Evolutionary conservation across 2,113 vertebrate species (phyloP), one percentile per base, ranked within the genome.

Genomic region (Cyprinodon tularosa): DNA sequence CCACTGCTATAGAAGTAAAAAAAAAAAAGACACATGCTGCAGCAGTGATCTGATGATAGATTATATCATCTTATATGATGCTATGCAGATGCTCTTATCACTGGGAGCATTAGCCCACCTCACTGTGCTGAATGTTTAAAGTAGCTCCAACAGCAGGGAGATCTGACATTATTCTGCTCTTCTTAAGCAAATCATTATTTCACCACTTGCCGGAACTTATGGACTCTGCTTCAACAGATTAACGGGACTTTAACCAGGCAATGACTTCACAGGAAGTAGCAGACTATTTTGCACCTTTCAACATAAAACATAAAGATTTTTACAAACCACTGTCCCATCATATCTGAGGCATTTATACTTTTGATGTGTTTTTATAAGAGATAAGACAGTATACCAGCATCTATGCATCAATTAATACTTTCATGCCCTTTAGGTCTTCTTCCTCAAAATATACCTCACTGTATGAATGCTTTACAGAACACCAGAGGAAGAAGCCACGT

Each of bases 381-480:
- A 57, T 7, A 45, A 45, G 50, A n/a, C 50, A n/a, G 2, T 57
- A 0, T 6, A 8, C 5, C 42, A 42, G 42, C 42, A 42, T 4
- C 42, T 42, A 42, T 42, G 17, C 50, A 57, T 15, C 17, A 57
- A 6, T 57, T 6, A 57, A 57, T 57, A 72, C 70, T 76, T 5
- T 14, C 15, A 29, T 53, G 60, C 67, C 77, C 70, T 85, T 48
- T 8, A 72, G 71, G 74, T 72, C 59, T 60, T 20, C 3, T 0
- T 39, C 17, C 37, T 47, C 36, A 1, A 84, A 78, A 85, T 79
- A 73, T 73, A 62, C 78, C 71, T 38, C 78, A 77, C 61, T 78
- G 53, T 70, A 80, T 88, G 80, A 89, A 90, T 89, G 84, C 88
- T 83, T 85, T 85, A 88, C 85, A 81, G 76, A 66, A 68, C 62